Evolutionary conservation across 1,140 invertebrate genomes (phyloP).

Genomic region (Zophobas atratus): DNA sequence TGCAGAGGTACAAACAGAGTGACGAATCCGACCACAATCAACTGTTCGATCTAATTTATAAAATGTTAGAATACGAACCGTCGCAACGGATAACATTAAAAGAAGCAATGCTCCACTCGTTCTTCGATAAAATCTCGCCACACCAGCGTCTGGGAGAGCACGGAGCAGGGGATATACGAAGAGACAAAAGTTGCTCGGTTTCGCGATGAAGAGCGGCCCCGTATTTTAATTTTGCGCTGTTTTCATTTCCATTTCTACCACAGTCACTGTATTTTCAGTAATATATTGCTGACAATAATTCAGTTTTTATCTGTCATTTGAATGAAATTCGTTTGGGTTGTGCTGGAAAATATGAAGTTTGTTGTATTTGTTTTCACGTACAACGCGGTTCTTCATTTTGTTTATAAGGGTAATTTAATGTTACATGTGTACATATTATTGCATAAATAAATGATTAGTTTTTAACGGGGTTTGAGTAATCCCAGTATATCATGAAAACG

Average conservation of each 20-base stretch:
- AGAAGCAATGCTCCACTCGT: conserved; percentile 93
- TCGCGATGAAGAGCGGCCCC: conserved; percentile 41
- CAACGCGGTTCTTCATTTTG: conserved; percentile 43
- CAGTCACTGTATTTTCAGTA: conserved; percentile 24
- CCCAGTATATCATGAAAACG: too few relatives aligned
- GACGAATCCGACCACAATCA: conserved; percentile 93
- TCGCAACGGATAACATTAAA: conserved; percentile 88
- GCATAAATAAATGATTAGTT: conserved; percentile 48
- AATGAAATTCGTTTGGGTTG: too few relatives aligned
- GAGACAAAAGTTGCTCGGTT: conserved; percentile 76
- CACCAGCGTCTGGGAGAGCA: conserved; percentile 79
- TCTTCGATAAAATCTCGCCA: conserved; percentile 89
- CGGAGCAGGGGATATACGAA: conserved; percentile 69
- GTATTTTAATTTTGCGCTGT: conserved; percentile 7
- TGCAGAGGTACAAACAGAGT: conserved; percentile 90
- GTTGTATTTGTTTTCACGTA: conserved; percentile 33
- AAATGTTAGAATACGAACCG: conserved; percentile 98
- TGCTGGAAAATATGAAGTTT: conserved; percentile 29
- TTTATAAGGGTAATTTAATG: conserved; percentile 49
- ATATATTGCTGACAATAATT: conserved; percentile 21
- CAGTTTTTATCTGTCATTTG: neutral
- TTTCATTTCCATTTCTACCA: conserved; percentile 23
- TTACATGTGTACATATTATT: conserved; percentile 49
- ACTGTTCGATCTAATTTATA: conserved; percentile 94
- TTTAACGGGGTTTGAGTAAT: conserved; percentile 11